Conservation (phyloP, 2,797 vertebrate species). For the Channa striata region DNA sequence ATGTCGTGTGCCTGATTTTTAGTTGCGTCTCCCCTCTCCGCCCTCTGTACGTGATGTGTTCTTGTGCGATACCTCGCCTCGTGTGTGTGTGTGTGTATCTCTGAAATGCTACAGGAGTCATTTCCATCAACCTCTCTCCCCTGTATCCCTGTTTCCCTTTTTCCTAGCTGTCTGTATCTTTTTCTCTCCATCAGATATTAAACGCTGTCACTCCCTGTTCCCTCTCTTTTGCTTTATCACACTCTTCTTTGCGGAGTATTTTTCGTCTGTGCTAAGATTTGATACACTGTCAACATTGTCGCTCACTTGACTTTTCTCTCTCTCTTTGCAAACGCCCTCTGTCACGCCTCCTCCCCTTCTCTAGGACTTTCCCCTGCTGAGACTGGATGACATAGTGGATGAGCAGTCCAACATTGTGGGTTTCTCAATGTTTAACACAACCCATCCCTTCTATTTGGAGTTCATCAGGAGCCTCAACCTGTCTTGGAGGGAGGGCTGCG, state of each 20-base stretch:
- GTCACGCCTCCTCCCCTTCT: background rate
- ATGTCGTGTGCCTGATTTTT: constrained; percentile 42
- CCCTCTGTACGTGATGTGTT: constrained; percentile 49
- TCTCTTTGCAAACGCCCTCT: constrained; percentile 26
- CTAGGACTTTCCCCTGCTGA: constrained; percentile 92
- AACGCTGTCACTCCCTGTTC: constrained; percentile 41
- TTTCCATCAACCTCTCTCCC: constrained; percentile 57
- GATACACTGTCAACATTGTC: constrained; percentile 61
- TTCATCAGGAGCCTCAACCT: constrained; percentile 95
- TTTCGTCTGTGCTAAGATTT: constrained; percentile 43
- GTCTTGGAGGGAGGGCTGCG: constrained; percentile 94
- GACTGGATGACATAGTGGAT: constrained; percentile 90
- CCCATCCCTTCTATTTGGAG: constrained; percentile 92
- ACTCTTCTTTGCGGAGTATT: constrained; percentile 44
- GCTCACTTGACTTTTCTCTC: constrained; percentile 47
- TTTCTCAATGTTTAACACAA: constrained; percentile 95
- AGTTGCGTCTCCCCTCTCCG: constrained; percentile 31
- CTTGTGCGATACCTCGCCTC: constrained; percentile 43
- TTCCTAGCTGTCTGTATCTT: constrained; percentile 23
- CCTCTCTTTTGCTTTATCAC: constrained; percentile 43
- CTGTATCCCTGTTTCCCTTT: constrained; percentile 35
- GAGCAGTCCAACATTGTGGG: constrained; percentile 93
- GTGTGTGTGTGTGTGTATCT: constrained; percentile 42
- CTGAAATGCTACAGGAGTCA: constrained; percentile 41
- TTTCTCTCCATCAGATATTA: constrained; percentile 52